Evolutionary conservation across 2,113 vertebrate species (phyloP), one percentile per base, ranked within the genome.

Genomic region (Rissa tridactyla): DNA sequence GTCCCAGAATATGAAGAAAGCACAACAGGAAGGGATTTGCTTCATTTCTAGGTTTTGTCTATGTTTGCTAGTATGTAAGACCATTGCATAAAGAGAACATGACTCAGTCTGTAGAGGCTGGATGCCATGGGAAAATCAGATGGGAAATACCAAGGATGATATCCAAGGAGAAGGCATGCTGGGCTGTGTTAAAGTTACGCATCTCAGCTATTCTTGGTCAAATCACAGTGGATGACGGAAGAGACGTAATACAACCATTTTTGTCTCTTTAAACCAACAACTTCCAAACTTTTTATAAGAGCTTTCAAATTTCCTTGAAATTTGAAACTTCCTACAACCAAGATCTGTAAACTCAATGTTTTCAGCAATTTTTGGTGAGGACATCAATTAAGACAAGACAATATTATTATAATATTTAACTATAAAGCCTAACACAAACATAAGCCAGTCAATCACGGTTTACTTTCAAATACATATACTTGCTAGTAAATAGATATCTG

Each of bases 151-250:
- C 57, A 38, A 30, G 71, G 49, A 40, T 32, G n/a, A 29, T 60
- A 64, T 46, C 22, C 19, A 61, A 32, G 66, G 29, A 58, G 78
- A 88, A 91, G 16, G 42, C 42, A 58, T 11, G 2, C 57, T 20
- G 57, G 71, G 90, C 44, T 84, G 29, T 65, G 44, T n/a, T 27
- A 5, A 6, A 44, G 60, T 49, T 49, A 47, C 61, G 75, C 62
- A 26, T 60, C 44, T 86, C 89, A 77, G 66, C 80, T 88, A 6
- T 86, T 91, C 66, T 80, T 69, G 64, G 46, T 73, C 77, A 91
- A 34, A 38, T n/a, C 60, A 44, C 32, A 47, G 54, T 19, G 36
- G 25, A 36, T 84, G 78, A n/a, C 44, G 54, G 51, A 18, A 93
- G 36, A 70, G 4, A 32, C 36, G 36, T 3, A 66, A 27, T 36